A percentile compares a stretch with the other conserved stretches of the same genome.
Evolutionary conservation across 2,113 vertebrate genomes (phyloP).

Genomic region (Neolamprologus fasciatus): DNA sequence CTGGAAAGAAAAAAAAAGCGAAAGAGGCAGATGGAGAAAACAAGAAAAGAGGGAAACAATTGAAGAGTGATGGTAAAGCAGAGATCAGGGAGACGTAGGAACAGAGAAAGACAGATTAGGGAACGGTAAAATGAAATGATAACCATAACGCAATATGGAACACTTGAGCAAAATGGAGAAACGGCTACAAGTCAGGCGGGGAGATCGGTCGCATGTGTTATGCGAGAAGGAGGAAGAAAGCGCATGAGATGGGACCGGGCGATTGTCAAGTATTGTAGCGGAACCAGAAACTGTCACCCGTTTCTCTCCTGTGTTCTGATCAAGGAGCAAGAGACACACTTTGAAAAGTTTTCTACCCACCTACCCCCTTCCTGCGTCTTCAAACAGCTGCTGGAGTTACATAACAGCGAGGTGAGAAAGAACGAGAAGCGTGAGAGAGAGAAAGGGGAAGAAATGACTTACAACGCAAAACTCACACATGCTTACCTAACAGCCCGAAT

Average conservation of each 20-base stretch:
- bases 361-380: conserved; percentile 11
- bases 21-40: neutral
- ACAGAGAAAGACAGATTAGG: neutral
- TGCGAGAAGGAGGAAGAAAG: neutral
- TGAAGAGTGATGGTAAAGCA: neutral
- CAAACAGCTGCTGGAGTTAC: conserved; percentile 58
- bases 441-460: neutral
- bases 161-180: neutral
- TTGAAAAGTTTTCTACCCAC: conserved; percentile 49
- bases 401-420: conserved; percentile 27
- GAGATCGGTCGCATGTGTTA: neutral
- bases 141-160: neutral
- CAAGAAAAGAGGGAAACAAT: neutral
- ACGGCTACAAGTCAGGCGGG: neutral
- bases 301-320: conserved; percentile 18
- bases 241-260: neutral
- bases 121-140: neutral
- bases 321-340: conserved; percentile 22
- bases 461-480: neutral
- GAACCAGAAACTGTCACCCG: conserved; percentile 19
- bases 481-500: neutral
- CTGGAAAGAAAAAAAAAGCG: neutral
- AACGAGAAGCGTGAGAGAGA: neutral
- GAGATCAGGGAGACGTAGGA: neutral
- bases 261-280: neutral